Base-by-base conservation (phyloP, 2,888 invertebrate species). In the Eumerus sabulonum region DNA sequence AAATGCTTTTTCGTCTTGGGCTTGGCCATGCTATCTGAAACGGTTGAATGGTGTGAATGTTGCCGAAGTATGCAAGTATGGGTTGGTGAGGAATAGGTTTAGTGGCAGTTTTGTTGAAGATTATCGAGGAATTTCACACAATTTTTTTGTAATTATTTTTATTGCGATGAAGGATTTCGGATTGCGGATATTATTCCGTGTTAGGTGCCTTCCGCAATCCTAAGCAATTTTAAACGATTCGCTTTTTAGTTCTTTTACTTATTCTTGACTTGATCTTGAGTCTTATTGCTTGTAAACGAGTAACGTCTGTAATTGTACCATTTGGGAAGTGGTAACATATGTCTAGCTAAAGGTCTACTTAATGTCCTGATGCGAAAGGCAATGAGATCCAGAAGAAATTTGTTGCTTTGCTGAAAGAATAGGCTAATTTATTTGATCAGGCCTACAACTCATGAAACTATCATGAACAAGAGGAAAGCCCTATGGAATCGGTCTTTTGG, bases 71-170 rank as follows among this genome's bases (percentile, higher is more conserved):
- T 27, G 27, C 27, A 7, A 27, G 27, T 27, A 7, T 27, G 27
- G 27, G 27, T 27, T n/a, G n/a, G n/a, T n/a, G n/a, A 64, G 57
- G 74, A 79, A 79, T 64, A 53, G 56, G 63, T 79, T 70, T 79
- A 64, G 74, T 74, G 74, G 79, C 79, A 74, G 74, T 74, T 79
- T 27, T 74, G 54, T 64, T 19, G 54, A 59, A 27, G 68, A 79
- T 74, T 79, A 63, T 68, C 64, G 79, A 74, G 64, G 74, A 73
- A 79, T 74, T 79, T 70, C 54, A 54, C 63, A 70, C 68, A 62
- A 48, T 73, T 54, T 73, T 27, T 59, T 70, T 60, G 59, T 79
- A 79, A 79, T 79, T 79, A 79, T 44, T 73, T 79, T 79, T 79
- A 79, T 70, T 63, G 59, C 64, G 13, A 36, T 16, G 9, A 47